Conservation (phyloP, 2,113 vertebrate species). For the Aspidoscelis tigris region DNA sequence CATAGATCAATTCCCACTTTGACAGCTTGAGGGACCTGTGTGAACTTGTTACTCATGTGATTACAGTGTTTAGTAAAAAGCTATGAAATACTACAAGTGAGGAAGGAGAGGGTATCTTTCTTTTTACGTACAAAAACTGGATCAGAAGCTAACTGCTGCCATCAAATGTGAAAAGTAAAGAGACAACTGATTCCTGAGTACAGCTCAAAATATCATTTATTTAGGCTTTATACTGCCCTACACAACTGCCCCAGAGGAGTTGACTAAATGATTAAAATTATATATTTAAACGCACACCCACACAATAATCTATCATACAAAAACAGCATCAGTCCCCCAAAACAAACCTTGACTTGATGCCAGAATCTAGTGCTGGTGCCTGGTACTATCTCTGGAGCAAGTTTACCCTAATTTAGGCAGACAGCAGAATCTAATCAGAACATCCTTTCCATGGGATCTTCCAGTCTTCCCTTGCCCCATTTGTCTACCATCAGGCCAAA, state of each 20-base stretch:
- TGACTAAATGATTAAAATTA: too few species aligned
- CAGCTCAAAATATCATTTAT: not conserved
- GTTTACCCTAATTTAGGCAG: slow-evolving; percentile 35
- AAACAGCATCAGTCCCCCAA: too few species aligned
- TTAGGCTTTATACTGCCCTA: too few species aligned
- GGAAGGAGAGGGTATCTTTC: not conserved
- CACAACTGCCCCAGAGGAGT: too few species aligned
- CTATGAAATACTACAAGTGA: slow-evolving; percentile 21
- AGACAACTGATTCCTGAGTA: slow-evolving; percentile 17
- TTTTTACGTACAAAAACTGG: not conserved
- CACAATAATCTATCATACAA: too few species aligned
- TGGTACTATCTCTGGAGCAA: not conserved
- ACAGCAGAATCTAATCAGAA: slow-evolving; percentile 36
- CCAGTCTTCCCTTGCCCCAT: slow-evolving; percentile 14
- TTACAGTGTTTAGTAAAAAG: slow-evolving; percentile 17
- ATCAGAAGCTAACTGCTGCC: not conserved
- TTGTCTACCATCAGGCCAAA: slow-evolving; percentile 32
- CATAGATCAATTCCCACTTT: not conserved
- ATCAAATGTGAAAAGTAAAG: not conserved
- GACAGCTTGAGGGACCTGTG: slow-evolving; percentile 1
- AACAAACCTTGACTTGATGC: too few species aligned
- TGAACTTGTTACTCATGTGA: not conserved
- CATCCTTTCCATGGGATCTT: slow-evolving; percentile 43
- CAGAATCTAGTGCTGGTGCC: too few species aligned
- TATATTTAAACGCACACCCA: too few species aligned